Evolutionary conservation across 37 sponge, comb jelly and placozoan genomes (phyloP).

Genomic region (Eunapius fragilis): DNA sequence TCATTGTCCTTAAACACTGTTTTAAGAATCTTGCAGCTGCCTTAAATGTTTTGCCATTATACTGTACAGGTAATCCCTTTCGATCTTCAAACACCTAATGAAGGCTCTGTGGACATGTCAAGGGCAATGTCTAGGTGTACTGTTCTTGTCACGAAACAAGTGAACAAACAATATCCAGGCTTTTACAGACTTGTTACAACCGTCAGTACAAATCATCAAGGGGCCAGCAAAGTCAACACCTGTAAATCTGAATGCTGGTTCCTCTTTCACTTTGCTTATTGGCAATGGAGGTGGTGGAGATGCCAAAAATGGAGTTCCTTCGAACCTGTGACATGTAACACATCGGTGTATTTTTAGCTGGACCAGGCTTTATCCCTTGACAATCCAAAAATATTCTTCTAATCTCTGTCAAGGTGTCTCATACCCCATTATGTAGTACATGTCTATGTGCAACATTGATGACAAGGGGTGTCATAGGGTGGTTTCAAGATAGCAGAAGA

Average conservation of each 20-base stretch:
- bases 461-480: background rate
- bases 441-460: background rate
- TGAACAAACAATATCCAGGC: constrained; percentile 26
- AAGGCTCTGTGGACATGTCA: too few relatives aligned
- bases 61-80: too few relatives aligned
- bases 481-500: background rate
- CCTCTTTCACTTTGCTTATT: background rate
- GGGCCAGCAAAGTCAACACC: background rate
- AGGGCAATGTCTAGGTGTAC: too few relatives aligned
- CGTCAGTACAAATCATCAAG: background rate
- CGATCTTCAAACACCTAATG: too few relatives aligned
- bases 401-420: too few relatives aligned
- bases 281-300: background rate
- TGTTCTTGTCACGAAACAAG: too few relatives aligned
- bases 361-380: background rate
- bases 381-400: too few relatives aligned
- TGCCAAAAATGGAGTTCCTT: background rate
- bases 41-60: too few relatives aligned
- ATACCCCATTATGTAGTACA: too few relatives aligned
- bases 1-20: background rate
- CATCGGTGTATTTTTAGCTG: background rate
- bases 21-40: too few relatives aligned
- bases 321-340: background rate
- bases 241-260: background rate
- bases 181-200: background rate